Percentiles rank a stretch among this genome's conserved stretches.
Evolutionary conservation across 2,888 invertebrate genomes (phyloP).

Genomic region (Drosophila macrospina): DNA sequence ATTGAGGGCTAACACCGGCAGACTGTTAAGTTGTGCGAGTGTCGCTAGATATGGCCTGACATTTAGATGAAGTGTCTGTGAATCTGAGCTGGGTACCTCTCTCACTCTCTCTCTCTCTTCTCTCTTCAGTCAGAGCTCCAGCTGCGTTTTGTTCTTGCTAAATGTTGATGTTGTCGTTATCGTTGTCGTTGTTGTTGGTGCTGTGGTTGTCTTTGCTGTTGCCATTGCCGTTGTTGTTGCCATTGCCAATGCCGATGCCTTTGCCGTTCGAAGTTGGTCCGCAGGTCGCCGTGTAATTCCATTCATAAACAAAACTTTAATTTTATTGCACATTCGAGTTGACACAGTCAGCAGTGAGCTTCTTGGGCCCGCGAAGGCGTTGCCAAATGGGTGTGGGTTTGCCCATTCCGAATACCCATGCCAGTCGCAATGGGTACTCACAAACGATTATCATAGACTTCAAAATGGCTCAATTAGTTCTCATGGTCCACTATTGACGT

Average conservation of each 20-base stretch:
- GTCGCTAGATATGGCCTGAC: conserved; percentile 84
- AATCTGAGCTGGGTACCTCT: conserved; percentile 69
- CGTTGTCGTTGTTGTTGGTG: conserved; percentile 19
- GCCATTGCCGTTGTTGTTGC: conserved; percentile 30
- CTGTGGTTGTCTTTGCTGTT: conserved; percentile 6
- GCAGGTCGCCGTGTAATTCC: conserved; percentile 69
- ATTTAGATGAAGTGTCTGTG: conserved; percentile 84
- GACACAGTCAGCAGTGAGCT: conserved; percentile 56
- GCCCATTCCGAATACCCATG: conserved; percentile 27
- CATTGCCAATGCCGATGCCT: conserved; percentile 30
- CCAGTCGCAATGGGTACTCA: conserved; percentile 50
- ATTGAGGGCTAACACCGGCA: conserved; percentile 64
- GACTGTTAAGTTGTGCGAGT: conserved; percentile 62
- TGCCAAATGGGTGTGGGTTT: conserved; percentile 32
- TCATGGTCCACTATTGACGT: conserved; percentile 43
- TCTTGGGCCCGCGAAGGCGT: conserved; percentile 56
- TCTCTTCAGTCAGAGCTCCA: conserved; percentile 46
- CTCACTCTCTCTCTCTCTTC: conserved; percentile 20
- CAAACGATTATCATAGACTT: conserved; percentile 74
- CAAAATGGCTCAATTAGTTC: conserved; percentile 83
- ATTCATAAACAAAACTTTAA: conserved; percentile 84
- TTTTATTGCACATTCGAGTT: conserved; percentile 73
- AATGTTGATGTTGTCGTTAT: conserved; percentile 53
- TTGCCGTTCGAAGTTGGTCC: conserved; percentile 14
- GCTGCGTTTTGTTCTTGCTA: conserved; percentile 65